These are phyloP conservation scores for Drosophila dives DNA, from an alignment of 2,888 invertebrate species.

Conservation along the genomic window DNA sequence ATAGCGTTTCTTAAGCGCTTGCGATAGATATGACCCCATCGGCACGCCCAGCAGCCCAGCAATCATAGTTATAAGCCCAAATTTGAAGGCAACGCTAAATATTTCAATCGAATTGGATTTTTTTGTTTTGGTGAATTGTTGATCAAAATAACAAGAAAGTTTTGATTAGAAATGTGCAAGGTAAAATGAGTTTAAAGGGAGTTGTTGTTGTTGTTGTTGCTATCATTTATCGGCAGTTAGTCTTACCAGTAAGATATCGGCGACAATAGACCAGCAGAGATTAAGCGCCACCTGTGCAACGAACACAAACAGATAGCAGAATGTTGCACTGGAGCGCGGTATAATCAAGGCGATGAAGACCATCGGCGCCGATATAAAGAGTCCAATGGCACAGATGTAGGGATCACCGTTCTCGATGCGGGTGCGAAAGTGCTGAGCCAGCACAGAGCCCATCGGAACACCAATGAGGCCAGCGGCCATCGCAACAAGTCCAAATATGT, in stretches of 20 bases:
- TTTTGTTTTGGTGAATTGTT: background rate
- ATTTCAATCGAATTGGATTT: conserved; percentile 50
- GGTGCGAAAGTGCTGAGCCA: conserved; percentile 90
- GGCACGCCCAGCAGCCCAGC: conserved; percentile 94
- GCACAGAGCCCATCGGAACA: conserved; percentile 93
- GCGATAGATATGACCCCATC: conserved; percentile 90
- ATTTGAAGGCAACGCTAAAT: conserved; percentile 90
- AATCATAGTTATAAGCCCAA: conserved; percentile 93
- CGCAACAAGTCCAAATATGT: conserved; percentile 96
- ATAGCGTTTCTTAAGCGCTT: conserved; percentile 85
- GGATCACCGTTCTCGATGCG: conserved; percentile 92
- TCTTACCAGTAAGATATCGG: conserved; percentile 98
- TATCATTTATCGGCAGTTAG: background rate
- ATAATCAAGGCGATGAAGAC: conserved; percentile 92
- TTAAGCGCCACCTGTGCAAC: conserved; percentile 94
- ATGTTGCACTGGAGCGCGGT: conserved; percentile 87
- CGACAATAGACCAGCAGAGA: conserved; percentile 99
- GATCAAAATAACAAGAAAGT: conserved; percentile 16
- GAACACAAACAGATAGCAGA: conserved; percentile 93
- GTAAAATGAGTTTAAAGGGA: background rate
- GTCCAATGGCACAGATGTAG: conserved; percentile 95
- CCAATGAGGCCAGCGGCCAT: conserved; percentile 97
- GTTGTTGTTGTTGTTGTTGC: conserved; percentile 1
- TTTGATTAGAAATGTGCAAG: conserved; percentile 15
- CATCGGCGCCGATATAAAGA: conserved; percentile 94